Conservation (phyloP, 1,140 invertebrate species). For the Eufriesea mexicana region DNA sequence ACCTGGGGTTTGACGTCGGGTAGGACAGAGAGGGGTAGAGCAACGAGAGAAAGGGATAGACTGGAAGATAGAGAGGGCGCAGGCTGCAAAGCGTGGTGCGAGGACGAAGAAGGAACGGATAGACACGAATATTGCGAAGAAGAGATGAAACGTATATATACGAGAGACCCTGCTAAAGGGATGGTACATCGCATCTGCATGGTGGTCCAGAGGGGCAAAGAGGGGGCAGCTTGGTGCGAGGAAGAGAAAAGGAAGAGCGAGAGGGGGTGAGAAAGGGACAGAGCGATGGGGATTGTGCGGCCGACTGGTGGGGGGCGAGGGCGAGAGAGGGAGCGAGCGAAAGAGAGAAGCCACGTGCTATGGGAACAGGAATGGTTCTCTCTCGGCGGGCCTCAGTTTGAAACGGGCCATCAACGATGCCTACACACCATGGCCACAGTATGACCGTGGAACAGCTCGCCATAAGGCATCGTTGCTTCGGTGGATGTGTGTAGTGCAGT, state of each 20-base stretch:
- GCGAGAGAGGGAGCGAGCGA: conserved; percentile 54
- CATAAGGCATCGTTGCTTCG: conserved; percentile 64
- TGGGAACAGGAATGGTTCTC: conserved; percentile 79
- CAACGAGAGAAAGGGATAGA: conserved; percentile 1
- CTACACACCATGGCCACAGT: conserved; percentile 77
- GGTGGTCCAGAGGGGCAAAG: conserved; percentile 6
- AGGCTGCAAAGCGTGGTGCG: background rate
- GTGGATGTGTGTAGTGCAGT: conserved; percentile 38
- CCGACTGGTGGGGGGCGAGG: conserved; percentile 31
- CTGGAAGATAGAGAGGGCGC: conserved; percentile 14
- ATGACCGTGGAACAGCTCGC: conserved; percentile 65
- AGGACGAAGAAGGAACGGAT: conserved; percentile 17
- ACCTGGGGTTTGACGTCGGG: background rate
- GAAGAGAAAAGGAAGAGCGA: background rate
- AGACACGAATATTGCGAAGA: conserved; percentile 38
- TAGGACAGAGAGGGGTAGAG: background rate
- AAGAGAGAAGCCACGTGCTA: conserved; percentile 78
- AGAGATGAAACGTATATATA: conserved; percentile 22
- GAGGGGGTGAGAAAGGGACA: conserved; percentile 10
- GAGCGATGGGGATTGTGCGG: background rate
- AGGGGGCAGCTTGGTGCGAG: conserved; percentile 4
- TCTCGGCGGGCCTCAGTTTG: conserved; percentile 75
- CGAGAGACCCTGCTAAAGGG: conserved; percentile 9
- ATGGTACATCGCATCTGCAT: conserved; percentile 29
- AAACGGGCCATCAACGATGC: conserved; percentile 79